Evolutionary conservation across 2,797 vertebrate species (phyloP).

Genomic region (Caiman crocodilus): DNA sequence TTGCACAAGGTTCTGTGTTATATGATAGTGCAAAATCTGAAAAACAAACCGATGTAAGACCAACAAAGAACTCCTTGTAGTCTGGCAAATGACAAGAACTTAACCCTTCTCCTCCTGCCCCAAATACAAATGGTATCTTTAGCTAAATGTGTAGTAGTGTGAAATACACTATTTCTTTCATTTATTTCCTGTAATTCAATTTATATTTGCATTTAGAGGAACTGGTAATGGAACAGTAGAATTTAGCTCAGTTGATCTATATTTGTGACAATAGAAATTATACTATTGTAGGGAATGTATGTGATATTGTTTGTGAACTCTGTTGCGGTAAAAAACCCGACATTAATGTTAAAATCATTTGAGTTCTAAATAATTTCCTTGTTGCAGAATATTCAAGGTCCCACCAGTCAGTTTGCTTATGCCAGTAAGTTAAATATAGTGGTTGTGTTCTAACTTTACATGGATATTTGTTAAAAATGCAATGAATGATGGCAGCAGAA

Average conservation of each 20-base stretch:
- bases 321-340: not conserved
- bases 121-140: slow-evolving; percentile 62
- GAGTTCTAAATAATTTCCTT: not conserved
- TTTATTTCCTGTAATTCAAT: slow-evolving; percentile 67
- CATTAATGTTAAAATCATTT: not conserved
- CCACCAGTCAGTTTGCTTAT: not conserved
- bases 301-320: not conserved
- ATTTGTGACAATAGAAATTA: slow-evolving; percentile 59
- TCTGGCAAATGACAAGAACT: slow-evolving; percentile 65
- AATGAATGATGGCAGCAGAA: not conserved
- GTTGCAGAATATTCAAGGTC: not conserved
- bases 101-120: slow-evolving; percentile 71
- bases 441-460: not conserved
- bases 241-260: slow-evolving; percentile 71
- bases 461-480: not conserved
- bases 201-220: slow-evolving; percentile 71
- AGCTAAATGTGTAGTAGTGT: slow-evolving; percentile 64
- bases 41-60: slow-evolving; percentile 56
- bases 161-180: slow-evolving; percentile 67
- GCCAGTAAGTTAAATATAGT: not conserved
- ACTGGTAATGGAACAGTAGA: slow-evolving; percentile 58
- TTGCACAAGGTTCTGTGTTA: slow-evolving; percentile 20
- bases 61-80: slow-evolving; percentile 70
- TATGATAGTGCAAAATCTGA: slow-evolving; percentile 44
- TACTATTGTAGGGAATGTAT: slow-evolving; percentile 12